These are phyloP conservation scores for Sebastes kiyomatsui DNA, from an alignment of 2,797 vertebrate genomes.

Conservation along the genomic window DNA sequence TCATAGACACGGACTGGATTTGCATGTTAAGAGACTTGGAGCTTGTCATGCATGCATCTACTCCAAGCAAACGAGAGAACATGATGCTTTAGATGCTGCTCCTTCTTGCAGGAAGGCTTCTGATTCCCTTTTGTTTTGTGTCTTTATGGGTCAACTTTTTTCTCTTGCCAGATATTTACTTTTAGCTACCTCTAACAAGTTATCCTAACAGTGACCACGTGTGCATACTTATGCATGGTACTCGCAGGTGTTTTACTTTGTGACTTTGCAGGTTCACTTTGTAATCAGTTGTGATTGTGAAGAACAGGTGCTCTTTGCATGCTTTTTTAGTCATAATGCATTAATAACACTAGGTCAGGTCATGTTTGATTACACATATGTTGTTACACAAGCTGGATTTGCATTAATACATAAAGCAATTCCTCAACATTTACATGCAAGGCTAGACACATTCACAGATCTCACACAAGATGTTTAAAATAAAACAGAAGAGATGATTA, in stretches of 20 bases:
- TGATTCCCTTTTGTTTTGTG: slow-evolving; percentile 10
- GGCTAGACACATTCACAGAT: neutral
- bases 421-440: slow-evolving; percentile 3
- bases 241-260: neutral
- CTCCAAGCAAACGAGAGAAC: slow-evolving; percentile 48
- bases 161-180: neutral
- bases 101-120: slow-evolving; percentile 4
- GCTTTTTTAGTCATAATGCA: neutral
- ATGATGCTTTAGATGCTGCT: slow-evolving; percentile 32
- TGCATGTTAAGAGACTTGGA: slow-evolving; percentile 70
- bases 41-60: slow-evolving; percentile 61
- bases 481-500: slow-evolving; percentile 26
- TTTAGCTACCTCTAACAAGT: neutral
- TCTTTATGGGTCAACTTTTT: slow-evolving; percentile 24
- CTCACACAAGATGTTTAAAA: slow-evolving; percentile 28
- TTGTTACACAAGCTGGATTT: slow-evolving; percentile 18
- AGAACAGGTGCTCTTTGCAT: neutral
- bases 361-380: neutral
- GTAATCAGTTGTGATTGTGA: neutral
- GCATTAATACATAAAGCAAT: slow-evolving; percentile 3
- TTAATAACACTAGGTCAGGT: neutral
- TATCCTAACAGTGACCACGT: neutral
- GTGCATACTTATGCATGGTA: neutral
- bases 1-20: slow-evolving; percentile 62
- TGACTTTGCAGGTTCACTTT: neutral